Evolutionary conservation across 2,113 vertebrate genomes (phyloP), one percentile per base, ranked within the genome.

Genomic region (Typhlomys cinereus): DNA sequence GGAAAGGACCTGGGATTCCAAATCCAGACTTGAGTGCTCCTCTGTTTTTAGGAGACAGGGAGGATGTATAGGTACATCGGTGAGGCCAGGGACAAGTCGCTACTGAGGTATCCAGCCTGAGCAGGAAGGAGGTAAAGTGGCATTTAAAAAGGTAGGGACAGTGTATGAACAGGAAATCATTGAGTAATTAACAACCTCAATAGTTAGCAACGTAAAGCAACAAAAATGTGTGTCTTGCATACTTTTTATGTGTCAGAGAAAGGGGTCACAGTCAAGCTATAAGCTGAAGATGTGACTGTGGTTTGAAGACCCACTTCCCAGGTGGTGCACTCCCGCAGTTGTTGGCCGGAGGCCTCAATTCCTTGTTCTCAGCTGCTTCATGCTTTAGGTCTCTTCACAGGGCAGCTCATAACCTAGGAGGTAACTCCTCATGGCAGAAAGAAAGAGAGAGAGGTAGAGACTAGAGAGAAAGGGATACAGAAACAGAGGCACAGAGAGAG

Each of bases 1-100:
- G 85, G 46, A 83, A 52, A 84, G 57, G 70, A 80, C 57, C 39
- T 71, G 52, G 48, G 61, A 57, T 83, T 94, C 52, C 88, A 78
- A 80, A 80, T 61, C 50, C n/a, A 70, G 34, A 11, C 27, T 36
- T 34, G 2, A 0, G 27, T 25, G 50, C 7, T 5, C 4, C 23
- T 25, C 29, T 64, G 44, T 64, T 71, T 15, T 81, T n/a, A 4
- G 46, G 46, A 85, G 61, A 73, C 67, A 2, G 0, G 54, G 29
- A 50, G 44, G 81, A 71, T 57, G 0, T 50, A 34, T 39, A 34
- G 84, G 64, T 29, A 34, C 25, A 36, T 8, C 52, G 88, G n/a
- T 75, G 76, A 91, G 46, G n/a, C 73, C 59, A 67, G 73, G 34
- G 10, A 52, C 5, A 1, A 2, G 18, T 73, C 50, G 6, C 5